Percentiles rank a stretch among this genome's conserved stretches.
Evolutionary conservation across 2,888 invertebrate species (phyloP).

Genomic region (Macrosoma leucophasiata): DNA sequence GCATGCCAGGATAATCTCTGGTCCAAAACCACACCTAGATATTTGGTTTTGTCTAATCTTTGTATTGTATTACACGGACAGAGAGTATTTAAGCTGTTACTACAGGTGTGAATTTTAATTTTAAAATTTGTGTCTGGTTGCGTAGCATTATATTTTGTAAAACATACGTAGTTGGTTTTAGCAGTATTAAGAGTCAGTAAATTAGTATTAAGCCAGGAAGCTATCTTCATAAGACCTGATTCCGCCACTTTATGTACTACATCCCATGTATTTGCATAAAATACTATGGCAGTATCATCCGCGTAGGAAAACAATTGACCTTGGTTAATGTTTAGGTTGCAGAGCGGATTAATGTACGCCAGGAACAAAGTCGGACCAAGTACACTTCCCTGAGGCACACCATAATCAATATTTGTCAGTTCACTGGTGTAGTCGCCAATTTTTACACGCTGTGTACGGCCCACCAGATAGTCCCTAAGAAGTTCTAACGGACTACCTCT

Average conservation of each 20-base stretch:
- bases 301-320: constrained; percentile 15
- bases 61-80: too few species aligned
- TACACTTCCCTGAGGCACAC: constrained; percentile 12
- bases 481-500: not conserved
- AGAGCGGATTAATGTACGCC: constrained; percentile 10
- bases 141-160: constrained; percentile 1
- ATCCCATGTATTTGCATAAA: constrained; percentile 10
- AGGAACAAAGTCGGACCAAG: constrained; percentile 14
- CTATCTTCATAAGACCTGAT: constrained; percentile 3
- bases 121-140: not conserved
- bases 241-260: constrained; percentile 5
- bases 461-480: not conserved
- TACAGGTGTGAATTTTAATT: not conserved
- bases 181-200: constrained; percentile 14
- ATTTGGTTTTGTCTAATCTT: too few species aligned
- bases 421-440: not conserved
- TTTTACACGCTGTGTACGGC: constrained; percentile 1
- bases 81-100: too few species aligned
- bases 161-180: constrained; percentile 16
- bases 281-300: constrained; percentile 20
- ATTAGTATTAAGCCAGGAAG: constrained; percentile 9
- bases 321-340: constrained; percentile 4
- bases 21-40: too few species aligned
- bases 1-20: too few species aligned
- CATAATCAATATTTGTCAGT: not conserved